Evolutionary conservation across 1,140 invertebrate genomes (phyloP), one percentile per base, ranked within the genome.

Genomic region (Lucilia cuprina): DNA sequence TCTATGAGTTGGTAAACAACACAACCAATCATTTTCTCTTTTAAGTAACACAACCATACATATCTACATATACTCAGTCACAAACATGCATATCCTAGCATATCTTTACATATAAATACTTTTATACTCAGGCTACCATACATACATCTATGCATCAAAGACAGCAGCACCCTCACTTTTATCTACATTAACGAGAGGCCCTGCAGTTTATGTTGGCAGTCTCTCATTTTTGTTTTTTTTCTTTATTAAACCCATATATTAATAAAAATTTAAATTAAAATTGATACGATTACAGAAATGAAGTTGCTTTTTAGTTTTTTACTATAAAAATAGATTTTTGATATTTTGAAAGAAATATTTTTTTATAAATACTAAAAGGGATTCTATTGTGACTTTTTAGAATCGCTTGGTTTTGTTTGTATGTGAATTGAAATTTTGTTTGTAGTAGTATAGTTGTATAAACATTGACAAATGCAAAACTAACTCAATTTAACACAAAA

Each of bases 401-500:
- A 30, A 30, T 3, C 25, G 3, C 25, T 30, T 1, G 25, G 25
- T 1, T 30, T 30, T 30, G 25, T 30, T 30, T 8, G 74, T 41
- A 35, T 77, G 74, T 41, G 41, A 41, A 5, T 10, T 41, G 41
- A 41, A 41, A 41, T 35, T n/a, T 17, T 77, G 35, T 35, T 8
- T n/a, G 74, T 77, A 30, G 30, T 25, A 41, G 77, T 80, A 80
- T 80, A 41, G 30, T 77, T 80, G 41, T 80, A n/a, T 80, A 41
- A 80, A 80, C 77, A 80, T 80, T 80, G 77, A 80, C 77, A 80
- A 80, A 80, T 49, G 77, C 77, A 80, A 80, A 80, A 49, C 41
- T 49, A 80, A 80, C 77, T 80, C 77, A 80, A 80, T 80, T 80
- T 80, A 80, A 80, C 77, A 80, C 77, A 80, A 80, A 80, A 30